Evolutionary conservation across 2,113 vertebrate species (phyloP).

Genomic region (Parus major): DNA sequence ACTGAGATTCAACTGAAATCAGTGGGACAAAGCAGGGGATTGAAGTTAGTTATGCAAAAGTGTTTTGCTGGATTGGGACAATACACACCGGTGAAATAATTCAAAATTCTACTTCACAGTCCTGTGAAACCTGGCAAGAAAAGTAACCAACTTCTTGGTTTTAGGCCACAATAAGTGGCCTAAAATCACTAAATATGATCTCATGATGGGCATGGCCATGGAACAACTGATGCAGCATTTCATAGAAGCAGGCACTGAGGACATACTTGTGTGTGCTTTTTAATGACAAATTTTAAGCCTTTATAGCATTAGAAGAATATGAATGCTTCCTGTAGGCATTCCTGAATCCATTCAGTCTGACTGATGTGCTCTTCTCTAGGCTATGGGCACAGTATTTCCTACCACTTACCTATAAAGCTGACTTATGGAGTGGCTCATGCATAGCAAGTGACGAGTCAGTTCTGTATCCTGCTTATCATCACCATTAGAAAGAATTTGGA

Average conservation of each 20-base stretch:
- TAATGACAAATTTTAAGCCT: not conserved
- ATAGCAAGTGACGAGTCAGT: not conserved
- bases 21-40: rapidly evolving
- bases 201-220: not conserved
- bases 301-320: not conserved
- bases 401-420: not conserved
- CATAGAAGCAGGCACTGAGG: not conserved
- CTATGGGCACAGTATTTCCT: not conserved
- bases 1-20: not conserved
- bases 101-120: not conserved
- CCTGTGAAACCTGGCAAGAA: not conserved
- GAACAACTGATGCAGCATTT: not conserved
- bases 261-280: not conserved
- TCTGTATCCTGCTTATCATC: not conserved
- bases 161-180: not conserved
- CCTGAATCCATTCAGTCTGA: not conserved
- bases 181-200: not conserved
- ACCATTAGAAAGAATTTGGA: not conserved
- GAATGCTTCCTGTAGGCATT: not conserved
- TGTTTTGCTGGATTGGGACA: not conserved
- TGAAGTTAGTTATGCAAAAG: not conserved
- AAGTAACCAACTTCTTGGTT: not conserved
- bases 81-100: not conserved
- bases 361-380: not conserved
- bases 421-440: not conserved